phyloP scores from a whole-genome alignment of 2,797 vertebrate species.

The Neopelma chrysocephalum region DNA sequence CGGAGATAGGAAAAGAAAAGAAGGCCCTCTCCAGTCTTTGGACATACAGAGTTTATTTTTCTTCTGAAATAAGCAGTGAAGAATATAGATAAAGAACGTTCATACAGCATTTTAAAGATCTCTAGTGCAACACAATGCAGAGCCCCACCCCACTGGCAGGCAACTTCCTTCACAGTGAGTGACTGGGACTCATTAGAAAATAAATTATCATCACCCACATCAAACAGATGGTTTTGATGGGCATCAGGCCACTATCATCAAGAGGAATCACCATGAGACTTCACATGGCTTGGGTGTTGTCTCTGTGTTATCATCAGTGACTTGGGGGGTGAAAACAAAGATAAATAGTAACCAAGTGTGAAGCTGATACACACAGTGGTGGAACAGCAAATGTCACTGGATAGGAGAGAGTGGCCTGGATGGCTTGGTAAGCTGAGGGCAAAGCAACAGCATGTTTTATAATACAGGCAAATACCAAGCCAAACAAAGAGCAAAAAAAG shows the following conservation, averaged over 20 bases:
- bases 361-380: not conserved
- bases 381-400: not conserved
- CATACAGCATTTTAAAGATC: not conserved
- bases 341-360: not conserved
- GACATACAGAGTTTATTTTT: not conserved
- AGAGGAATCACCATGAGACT: not conserved
- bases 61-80: not conserved
- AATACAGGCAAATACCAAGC: not conserved
- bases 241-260: not conserved
- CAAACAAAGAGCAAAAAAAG: not conserved
- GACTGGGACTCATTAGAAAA: not conserved
- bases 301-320: not conserved
- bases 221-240: not conserved
- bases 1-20: not conserved
- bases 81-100: not conserved
- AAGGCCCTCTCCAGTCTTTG: not conserved
- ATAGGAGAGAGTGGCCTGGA: not conserved
- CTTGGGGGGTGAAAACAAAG: not conserved
- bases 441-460: not conserved
- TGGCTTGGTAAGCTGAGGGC: not conserved
- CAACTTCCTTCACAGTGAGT: not conserved
- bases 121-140: not conserved
- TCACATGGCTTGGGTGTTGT: not conserved
- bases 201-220: not conserved
- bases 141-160: not conserved